Evolutionary conservation across 2,888 invertebrate species (phyloP).

Genomic region (Andrena praecox): DNA sequence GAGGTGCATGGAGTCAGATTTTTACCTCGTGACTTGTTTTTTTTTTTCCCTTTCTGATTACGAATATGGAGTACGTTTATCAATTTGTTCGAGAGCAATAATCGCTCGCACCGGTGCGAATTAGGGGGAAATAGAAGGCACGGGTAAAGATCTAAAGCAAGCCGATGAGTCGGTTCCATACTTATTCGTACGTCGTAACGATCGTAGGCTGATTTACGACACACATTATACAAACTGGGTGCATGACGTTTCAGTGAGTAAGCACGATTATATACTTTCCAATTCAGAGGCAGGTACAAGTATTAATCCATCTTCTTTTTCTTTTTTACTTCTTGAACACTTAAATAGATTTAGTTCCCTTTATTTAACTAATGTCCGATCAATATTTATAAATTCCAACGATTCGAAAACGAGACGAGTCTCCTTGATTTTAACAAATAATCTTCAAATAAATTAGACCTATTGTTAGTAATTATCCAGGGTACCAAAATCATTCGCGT

Average conservation of each 20-base stretch:
- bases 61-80: neutral
- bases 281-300: constrained; percentile 47
- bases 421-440: constrained; percentile 43
- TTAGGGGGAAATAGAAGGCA: constrained; percentile 11
- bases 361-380: constrained; percentile 24
- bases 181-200: constrained; percentile 60
- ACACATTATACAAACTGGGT: constrained; percentile 44
- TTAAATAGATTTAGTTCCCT: constrained; percentile 48
- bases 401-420: constrained; percentile 19
- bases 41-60: constrained; percentile 3
- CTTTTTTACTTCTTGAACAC: constrained; percentile 26
- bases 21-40: constrained; percentile 33
- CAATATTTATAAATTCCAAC: constrained; percentile 41
- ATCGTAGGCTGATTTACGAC: constrained; percentile 44
- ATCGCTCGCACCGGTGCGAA: constrained; percentile 1
- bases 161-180: constrained; percentile 29
- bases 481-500: constrained; percentile 74
- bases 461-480: constrained; percentile 68
- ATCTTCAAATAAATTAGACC: constrained; percentile 59
- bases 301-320: constrained; percentile 42
- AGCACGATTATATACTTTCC: constrained; percentile 44
- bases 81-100: constrained; percentile 5
- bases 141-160: constrained; percentile 36
- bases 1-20: constrained; percentile 38
- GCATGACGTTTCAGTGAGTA: constrained; percentile 50